Evolutionary conservation across 2,113 vertebrate genomes (phyloP), one percentile per base, ranked within the genome.

Genomic region (Xenopus laevis): DNA sequence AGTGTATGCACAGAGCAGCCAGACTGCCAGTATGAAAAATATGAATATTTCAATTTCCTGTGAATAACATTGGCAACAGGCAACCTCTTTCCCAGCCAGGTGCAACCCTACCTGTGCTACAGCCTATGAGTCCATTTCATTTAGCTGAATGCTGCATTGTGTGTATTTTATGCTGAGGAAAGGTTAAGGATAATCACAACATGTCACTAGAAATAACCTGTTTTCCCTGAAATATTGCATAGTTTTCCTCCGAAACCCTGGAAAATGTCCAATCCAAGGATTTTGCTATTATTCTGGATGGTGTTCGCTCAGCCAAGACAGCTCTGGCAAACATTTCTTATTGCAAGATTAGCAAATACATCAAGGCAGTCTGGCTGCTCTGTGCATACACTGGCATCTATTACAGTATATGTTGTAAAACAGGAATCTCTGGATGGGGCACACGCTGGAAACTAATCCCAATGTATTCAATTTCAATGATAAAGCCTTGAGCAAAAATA

Each of bases 281-380:
- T 74, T 74, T 58, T 58, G 30, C 53, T 46, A 67, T 74, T 45
- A 67, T 74, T 60, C 52, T 44, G 33, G 9, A 45, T 55, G 52
- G n/a, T 18, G 15, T 65, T 65, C 52, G 20, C 50, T 57, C 59
- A 65, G 71, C 71, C 71, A 65, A 65, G 50, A 72, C 46, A 57
- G 30, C 18, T 65, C 52, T 74, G 72, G 71, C 63, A 73, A 58
- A 57, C 47, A 57, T 65, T 65, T 64, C 27, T 58, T 63, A 55
- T 52, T 23, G 52, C 33, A 23, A 55, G 52, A 73, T 58, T 73
- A 58, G 71, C 62, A 73, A 73, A 73, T 65, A 58, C 55, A 73
- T 73, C 62, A 58, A 50, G 71, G 71, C 71, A 73, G 58, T 73
- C 57, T 73, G 71, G 72, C 72, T 50, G 50, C 40, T 46, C 27